A percentile compares a stretch with the other conserved stretches of the same genome.
These are phyloP conservation scores for Rhagonycha lutea DNA, from an alignment of 2,888 invertebrate genomes.

Conservation along the genomic window DNA sequence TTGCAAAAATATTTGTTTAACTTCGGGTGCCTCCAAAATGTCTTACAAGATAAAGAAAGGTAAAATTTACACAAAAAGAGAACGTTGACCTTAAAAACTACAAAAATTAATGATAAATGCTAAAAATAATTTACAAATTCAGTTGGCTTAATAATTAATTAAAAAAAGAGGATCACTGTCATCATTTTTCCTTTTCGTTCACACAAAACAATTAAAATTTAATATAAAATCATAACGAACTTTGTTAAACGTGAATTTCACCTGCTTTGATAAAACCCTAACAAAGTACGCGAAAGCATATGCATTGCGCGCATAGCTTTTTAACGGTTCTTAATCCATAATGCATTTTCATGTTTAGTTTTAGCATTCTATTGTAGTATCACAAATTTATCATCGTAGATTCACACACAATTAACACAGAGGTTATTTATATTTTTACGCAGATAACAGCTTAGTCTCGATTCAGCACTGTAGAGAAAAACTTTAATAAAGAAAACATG, in stretches of 20 bases:
- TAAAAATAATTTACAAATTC: not conserved
- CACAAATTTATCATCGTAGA: constrained; percentile 43
- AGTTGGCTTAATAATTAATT: not conserved
- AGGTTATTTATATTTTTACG: constrained; percentile 49
- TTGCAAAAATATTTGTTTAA: not conserved
- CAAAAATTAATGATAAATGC: too few relatives aligned
- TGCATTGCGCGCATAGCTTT: constrained; percentile 58
- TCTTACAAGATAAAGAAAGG: too few relatives aligned
- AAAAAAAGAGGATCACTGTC: not conserved
- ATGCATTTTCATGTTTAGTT: constrained; percentile 36
- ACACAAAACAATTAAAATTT: constrained; percentile 20
- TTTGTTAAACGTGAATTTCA: constrained; percentile 53
- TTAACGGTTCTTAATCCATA: constrained; percentile 45
- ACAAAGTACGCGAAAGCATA: constrained; percentile 53
- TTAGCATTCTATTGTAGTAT: constrained; percentile 37
- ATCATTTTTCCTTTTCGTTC: not conserved
- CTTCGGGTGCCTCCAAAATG: too few relatives aligned
- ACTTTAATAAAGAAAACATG: constrained; percentile 38
- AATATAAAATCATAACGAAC: constrained; percentile 37
- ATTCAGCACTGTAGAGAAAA: constrained; percentile 55
- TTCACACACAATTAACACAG: constrained; percentile 52
- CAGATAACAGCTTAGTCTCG: constrained; percentile 50
- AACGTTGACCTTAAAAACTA: not conserved
- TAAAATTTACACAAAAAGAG: too few relatives aligned
- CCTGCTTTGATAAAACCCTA: constrained; percentile 53